Evolutionary conservation across 2,888 invertebrate species (phyloP).

Genomic region (Caenorhabditis sp.): DNA sequence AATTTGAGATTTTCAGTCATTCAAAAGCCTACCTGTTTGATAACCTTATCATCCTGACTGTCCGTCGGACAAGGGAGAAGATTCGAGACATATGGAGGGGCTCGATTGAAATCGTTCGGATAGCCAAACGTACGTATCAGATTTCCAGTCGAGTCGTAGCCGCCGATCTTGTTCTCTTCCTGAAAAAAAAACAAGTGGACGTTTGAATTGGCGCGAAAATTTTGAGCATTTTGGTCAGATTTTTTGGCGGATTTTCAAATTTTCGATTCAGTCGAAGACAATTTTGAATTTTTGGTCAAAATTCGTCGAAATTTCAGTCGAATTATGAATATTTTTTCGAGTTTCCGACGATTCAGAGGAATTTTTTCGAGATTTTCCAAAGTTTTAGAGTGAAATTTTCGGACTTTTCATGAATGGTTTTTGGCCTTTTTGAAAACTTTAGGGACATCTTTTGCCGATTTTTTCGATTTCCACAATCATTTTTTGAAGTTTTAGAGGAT

Average conservation of each 20-base stretch:
- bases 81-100: constrained; percentile 66
- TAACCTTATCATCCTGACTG: constrained; percentile 57
- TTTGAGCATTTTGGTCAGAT: background rate
- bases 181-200: constrained; percentile 12
- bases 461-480: no score
- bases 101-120: constrained; percentile 1
- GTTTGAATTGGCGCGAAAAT: background rate
- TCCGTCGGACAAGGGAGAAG: constrained; percentile 68
- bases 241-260: no score
- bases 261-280: background rate
- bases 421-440: no score
- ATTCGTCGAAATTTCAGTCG: background rate
- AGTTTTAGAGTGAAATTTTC: no score
- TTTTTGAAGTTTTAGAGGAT: no score
- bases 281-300: background rate
- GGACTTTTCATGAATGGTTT: no score
- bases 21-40: constrained; percentile 63
- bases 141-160: constrained; percentile 36
- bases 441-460: no score
- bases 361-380: no score
- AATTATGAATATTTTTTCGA: no score
- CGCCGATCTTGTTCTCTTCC: constrained; percentile 62
- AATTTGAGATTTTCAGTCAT: background rate
- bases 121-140: constrained; percentile 8
- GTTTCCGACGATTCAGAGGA: no score